A percentile compares a stretch with the other conserved stretches of the same genome.
These are phyloP conservation scores for Zosterops borbonicus DNA, from an alignment of 2,113 vertebrate genomes.

Conservation along the genomic window DNA sequence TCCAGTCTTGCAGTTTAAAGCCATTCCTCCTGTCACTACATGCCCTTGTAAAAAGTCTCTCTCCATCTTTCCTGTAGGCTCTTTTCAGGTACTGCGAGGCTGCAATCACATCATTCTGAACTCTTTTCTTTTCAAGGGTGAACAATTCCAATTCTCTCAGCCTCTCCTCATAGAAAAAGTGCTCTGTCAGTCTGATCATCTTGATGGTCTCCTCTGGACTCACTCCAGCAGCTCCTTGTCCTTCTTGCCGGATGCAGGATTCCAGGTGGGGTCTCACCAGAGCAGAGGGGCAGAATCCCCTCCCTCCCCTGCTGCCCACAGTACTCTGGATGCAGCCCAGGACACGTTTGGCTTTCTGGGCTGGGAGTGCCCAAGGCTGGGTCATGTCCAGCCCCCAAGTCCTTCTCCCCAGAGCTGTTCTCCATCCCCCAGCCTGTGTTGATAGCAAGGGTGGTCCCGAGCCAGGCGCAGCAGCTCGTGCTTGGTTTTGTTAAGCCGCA, in stretches of 20 bases:
- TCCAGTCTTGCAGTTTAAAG: not conserved
- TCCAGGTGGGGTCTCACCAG: not conserved
- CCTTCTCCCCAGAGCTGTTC: too few species aligned
- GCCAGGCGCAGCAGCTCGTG: fast-evolving
- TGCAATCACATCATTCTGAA: not conserved
- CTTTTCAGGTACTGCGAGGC: not conserved
- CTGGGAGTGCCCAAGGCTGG: not conserved
- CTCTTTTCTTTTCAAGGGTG: not conserved
- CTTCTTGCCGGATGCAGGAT: not conserved
- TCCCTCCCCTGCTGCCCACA: not conserved
- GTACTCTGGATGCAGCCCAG: not conserved
- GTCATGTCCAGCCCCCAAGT: not conserved
- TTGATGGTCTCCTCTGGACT: not conserved
- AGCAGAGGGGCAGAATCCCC: not conserved
- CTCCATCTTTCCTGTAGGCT: not conserved
- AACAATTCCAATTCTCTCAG: not conserved
- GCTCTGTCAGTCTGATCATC: not conserved
- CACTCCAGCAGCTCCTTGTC: fast-evolving
- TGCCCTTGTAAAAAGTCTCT: not conserved
- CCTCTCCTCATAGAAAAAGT: not conserved
- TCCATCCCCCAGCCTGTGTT: fast-evolving
- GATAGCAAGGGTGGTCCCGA: fast-evolving
- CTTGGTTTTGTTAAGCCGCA: not conserved
- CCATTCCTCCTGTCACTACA: not conserved
- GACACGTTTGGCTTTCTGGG: not conserved